Conservation (phyloP, 2,797 vertebrate species). For the Sardinella longiceps region DNA sequence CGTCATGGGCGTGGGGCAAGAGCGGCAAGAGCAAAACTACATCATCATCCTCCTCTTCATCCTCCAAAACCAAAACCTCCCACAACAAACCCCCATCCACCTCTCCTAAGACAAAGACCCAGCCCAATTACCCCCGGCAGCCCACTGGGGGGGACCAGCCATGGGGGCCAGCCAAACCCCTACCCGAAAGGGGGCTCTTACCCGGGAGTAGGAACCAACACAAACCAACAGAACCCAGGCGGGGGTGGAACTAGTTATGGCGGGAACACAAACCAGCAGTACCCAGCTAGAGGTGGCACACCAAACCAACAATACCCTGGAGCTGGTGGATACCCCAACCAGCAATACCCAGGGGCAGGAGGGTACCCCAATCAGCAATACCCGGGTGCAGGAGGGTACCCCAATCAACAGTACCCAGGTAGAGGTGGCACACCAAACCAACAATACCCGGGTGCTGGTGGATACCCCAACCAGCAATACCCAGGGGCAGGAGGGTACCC, state of each 20-base stretch:
- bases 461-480: no score
- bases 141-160: neutral
- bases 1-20: slow-evolving; percentile 31
- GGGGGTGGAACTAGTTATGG: slow-evolving; percentile 55
- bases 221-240: slow-evolving; percentile 51
- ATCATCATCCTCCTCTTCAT: slow-evolving; percentile 28
- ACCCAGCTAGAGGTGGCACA: slow-evolving; percentile 34
- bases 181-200: slow-evolving; percentile 9
- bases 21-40: slow-evolving; percentile 36
- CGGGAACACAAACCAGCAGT: slow-evolving; percentile 62
- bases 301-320: slow-evolving; percentile 27
- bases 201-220: slow-evolving; percentile 66
- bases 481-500: no score
- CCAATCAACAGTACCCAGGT: no score
- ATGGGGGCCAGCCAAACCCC: neutral
- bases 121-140: slow-evolving; percentile 34
- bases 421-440: no score
- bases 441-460: no score
- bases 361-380: no score
- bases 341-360: no score
- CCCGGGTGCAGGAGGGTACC: no score
- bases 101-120: slow-evolving; percentile 51
- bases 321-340: no score
- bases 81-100: neutral
- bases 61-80: slow-evolving; percentile 32